phyloP scores from a whole-genome alignment of 2,113 vertebrate species.

The Australoheros scitulus region DNA sequence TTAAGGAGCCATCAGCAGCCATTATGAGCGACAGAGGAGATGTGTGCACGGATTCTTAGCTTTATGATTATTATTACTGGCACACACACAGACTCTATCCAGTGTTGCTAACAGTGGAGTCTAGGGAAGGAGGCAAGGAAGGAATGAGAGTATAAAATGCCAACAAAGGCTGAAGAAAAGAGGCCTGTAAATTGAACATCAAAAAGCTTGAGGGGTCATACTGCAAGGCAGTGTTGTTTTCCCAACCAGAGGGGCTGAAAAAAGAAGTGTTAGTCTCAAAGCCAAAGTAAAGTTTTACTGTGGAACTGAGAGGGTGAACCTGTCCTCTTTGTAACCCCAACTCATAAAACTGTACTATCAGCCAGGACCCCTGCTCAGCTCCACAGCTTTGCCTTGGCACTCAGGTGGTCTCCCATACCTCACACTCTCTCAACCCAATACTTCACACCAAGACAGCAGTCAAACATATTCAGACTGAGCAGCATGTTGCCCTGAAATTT shows the following conservation, averaged over 20 bases:
- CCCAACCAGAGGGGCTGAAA: slow-evolving; percentile 22
- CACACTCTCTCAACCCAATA: slow-evolving; percentile 41
- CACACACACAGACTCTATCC: slow-evolving; percentile 9
- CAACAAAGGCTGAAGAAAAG: slow-evolving; percentile 25
- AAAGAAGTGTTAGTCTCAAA: slow-evolving; percentile 29
- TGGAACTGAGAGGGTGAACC: slow-evolving; percentile 6
- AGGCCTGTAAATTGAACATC: slow-evolving; percentile 35
- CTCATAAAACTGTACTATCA: slow-evolving; percentile 30
- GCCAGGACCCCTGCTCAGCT: slow-evolving; percentile 38
- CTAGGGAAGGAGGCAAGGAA: slow-evolving; percentile 13
- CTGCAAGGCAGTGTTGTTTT: slow-evolving; percentile 27
- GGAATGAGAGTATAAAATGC: slow-evolving; percentile 25
- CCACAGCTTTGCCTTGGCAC: slow-evolving; percentile 50
- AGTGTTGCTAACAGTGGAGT: slow-evolving; percentile 19
- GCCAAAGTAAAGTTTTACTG: slow-evolving; percentile 58
- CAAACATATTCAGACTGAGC: slow-evolving; percentile 50
- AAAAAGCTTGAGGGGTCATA: slow-evolving; percentile 22
- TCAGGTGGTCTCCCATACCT: slow-evolving; percentile 70
- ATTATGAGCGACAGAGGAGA: slow-evolving; percentile 59
- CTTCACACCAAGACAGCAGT: slow-evolving; percentile 54
- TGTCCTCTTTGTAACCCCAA: slow-evolving; percentile 58
- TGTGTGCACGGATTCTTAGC: slow-evolving; percentile 44
- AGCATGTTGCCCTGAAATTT: slow-evolving; percentile 56
- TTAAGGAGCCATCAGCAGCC: slow-evolving; percentile 46
- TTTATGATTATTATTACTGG: slow-evolving; percentile 70